phyloP scores from a whole-genome alignment of 2,113 vertebrate genomes.

The Chaenogobius annularis region DNA sequence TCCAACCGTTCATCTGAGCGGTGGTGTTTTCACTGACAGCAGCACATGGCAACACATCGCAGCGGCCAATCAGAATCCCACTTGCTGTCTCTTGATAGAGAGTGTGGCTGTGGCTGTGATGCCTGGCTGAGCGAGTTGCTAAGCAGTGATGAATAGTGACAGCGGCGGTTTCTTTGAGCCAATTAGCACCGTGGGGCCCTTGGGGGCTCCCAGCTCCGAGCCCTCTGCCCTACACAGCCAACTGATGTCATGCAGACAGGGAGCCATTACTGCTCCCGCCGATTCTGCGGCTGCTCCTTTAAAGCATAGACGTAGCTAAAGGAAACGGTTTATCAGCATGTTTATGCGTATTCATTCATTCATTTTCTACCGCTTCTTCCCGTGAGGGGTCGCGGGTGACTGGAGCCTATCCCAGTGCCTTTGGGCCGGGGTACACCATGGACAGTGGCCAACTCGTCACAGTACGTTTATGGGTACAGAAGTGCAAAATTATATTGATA shows the following conservation, averaged over 20 bases:
- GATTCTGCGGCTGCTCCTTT: neutral
- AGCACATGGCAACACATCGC: constrained; percentile 60
- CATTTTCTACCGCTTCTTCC: no score
- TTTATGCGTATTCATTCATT: no score
- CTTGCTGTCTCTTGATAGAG: constrained; percentile 48
- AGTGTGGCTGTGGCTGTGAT: constrained; percentile 35
- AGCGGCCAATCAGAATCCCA: constrained; percentile 54
- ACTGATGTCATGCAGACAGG: constrained; percentile 19
- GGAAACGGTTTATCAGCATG: neutral
- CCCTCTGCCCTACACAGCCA: constrained; percentile 25
- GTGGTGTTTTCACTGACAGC: constrained; percentile 26
- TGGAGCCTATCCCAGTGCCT: no score
- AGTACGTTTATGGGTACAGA: neutral
- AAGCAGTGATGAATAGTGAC: constrained; percentile 59
- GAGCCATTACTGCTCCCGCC: constrained; percentile 11
- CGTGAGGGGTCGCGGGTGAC: no score
- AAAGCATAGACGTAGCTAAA: neutral
- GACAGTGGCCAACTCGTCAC: no score
- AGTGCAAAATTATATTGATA: neutral
- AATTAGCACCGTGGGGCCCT: constrained; percentile 56
- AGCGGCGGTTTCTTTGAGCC: constrained; percentile 42
- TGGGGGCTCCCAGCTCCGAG: constrained; percentile 35
- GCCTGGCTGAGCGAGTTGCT: constrained; percentile 47
- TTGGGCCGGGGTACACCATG: no score
- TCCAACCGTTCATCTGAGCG: neutral